Base-by-base conservation (phyloP, 2,113 vertebrate genomes). In the Sylvia atricapilla region DNA sequence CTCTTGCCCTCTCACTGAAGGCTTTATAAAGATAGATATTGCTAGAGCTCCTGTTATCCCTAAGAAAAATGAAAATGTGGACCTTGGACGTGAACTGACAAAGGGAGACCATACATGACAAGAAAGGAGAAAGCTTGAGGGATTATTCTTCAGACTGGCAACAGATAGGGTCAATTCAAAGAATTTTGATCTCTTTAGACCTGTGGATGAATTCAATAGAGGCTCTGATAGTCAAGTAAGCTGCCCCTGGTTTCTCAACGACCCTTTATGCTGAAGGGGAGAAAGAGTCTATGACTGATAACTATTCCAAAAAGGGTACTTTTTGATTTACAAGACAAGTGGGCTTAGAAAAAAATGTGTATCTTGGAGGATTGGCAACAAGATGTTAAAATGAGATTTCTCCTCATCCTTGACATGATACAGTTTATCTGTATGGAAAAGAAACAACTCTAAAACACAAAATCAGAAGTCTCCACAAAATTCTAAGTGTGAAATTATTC, bases 161-260 rank as follows among this genome's bases (percentile, higher is more conserved):
- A 87, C 52, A 95, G 43, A 91, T 72, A 96, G 73, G 90, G 69
- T 89, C 95, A 97, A 43, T 95, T 97, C 75, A 97, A 96, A 94
- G 66, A 78, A 75, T 84, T 80, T 31, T 95, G 37, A 92, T 95
- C 81, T 95, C 88, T 95, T 95, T 78, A 93, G 78, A 91, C 72
- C 87, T 90, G 49, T 86, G 87, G 92, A 96, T 93, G 66, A 83
- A 95, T 93, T 82, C 90, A 92, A 22, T 68, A 69, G 77, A 84
- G 37, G 62, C 73, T 79, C 64, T 75, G 58, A 89, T 53, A 76
- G 69, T 37, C 69, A 82, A 72, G 69, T 53, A 84, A 96, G 52
- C 46, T 90, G 85, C 18, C 59, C 14, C 43, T 63, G 13, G 23
- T 75, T 96, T 92, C 79, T 89, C 86, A 72, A 64, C 72, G 68